Conservation (phyloP, 2,113 vertebrate species). For the Bubalus kerabau region DNA sequence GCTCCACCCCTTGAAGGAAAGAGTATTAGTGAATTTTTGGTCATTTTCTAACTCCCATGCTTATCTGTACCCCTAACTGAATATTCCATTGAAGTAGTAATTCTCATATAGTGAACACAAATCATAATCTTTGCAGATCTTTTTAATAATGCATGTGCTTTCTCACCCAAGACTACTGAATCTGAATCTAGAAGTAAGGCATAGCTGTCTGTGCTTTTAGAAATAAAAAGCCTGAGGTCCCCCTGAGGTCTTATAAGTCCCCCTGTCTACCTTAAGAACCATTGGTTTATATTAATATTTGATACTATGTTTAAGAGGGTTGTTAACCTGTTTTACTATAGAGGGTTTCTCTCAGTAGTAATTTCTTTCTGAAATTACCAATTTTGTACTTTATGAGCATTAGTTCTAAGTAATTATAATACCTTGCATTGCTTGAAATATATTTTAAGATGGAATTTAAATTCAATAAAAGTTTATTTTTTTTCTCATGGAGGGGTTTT, state of each 20-base stretch:
- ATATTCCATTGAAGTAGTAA: neutral
- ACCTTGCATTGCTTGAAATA: neutral
- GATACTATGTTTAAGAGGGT: neutral
- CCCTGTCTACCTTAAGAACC: neutral
- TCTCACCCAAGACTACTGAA: neutral
- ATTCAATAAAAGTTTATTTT: neutral
- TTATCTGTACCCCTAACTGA: neutral
- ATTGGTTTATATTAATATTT: neutral
- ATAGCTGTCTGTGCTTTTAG: neutral
- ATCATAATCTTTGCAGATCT: neutral
- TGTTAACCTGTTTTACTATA: neutral
- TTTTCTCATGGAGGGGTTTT: neutral
- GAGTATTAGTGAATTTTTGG: neutral
- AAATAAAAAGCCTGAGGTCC: neutral
- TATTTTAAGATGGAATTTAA: neutral
- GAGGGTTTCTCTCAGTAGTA: neutral
- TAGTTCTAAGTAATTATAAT: neutral
- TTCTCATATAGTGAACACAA: neutral
- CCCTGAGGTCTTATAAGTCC: neutral
- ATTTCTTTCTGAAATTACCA: conserved; percentile 11
- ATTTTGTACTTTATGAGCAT: neutral
- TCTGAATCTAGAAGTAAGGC: neutral
- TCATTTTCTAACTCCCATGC: neutral
- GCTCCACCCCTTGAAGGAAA: neutral
- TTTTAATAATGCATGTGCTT: neutral